Percentiles rank a stretch among this genome's conserved stretches.
phyloP scores from a whole-genome alignment of 2,888 invertebrate species.

The Pseudolycoriella hygida region DNA sequence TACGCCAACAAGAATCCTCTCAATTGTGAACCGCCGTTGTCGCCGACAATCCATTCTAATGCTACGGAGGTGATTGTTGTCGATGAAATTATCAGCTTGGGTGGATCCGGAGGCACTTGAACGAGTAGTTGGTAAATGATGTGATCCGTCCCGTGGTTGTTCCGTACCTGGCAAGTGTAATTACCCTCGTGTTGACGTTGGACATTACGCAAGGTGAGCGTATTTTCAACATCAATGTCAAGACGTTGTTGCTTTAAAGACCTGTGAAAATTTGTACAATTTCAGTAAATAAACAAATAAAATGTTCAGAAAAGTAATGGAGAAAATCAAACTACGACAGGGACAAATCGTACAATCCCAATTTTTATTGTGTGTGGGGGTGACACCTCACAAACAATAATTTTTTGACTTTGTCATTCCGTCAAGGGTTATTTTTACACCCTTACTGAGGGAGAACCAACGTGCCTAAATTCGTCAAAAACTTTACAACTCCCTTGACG shows the following conservation, averaged over 20 bases:
- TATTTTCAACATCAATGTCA: slow-evolving; percentile 32
- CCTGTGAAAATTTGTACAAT: neutral
- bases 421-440: too few relatives aligned
- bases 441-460: too few relatives aligned
- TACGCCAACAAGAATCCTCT: slow-evolving; percentile 34
- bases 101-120: slow-evolving; percentile 40
- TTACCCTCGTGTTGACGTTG: slow-evolving; percentile 35
- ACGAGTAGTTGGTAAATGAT: slow-evolving; percentile 34
- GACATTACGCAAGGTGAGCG: slow-evolving; percentile 31
- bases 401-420: too few relatives aligned
- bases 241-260: slow-evolving; percentile 2
- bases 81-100: slow-evolving; percentile 31
- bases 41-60: slow-evolving; percentile 33
- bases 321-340: too few relatives aligned
- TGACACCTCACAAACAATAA: too few relatives aligned
- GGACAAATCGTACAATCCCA: too few relatives aligned
- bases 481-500: too few relatives aligned
- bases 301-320: too few relatives aligned
- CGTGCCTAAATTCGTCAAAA: too few relatives aligned
- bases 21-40: slow-evolving; percentile 35
- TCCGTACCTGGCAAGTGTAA: slow-evolving; percentile 35
- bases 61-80: slow-evolving; percentile 34
- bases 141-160: slow-evolving; percentile 32
- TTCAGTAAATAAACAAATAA: too few relatives aligned
- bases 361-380: too few relatives aligned